Conservation (phyloP, 2,797 vertebrate species). For the Antrozous pallidus region DNA sequence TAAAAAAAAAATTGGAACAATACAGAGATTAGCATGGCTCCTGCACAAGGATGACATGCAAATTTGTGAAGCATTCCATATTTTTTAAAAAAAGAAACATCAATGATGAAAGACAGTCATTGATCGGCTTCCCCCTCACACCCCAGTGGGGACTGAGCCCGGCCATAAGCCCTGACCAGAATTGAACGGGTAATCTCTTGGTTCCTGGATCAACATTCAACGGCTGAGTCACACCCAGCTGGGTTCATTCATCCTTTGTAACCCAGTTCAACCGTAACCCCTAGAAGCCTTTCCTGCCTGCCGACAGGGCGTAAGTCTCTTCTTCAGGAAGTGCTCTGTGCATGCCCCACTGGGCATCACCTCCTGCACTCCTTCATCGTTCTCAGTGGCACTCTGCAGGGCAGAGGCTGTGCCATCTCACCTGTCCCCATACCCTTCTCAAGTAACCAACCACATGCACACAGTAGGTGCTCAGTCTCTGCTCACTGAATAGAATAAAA, state of each 20-base stretch:
- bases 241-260: neutral
- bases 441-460: neutral
- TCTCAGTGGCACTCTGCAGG: neutral
- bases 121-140: too few species aligned
- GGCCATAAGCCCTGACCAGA: too few species aligned
- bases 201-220: too few species aligned
- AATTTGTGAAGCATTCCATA: too few species aligned
- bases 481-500: neutral
- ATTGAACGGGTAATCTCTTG: too few species aligned
- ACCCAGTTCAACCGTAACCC: neutral
- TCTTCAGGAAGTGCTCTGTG: fast-evolving
- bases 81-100: too few species aligned
- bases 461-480: neutral
- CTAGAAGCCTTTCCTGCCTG: neutral
- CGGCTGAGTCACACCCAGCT: too few species aligned
- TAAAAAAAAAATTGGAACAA: too few species aligned
- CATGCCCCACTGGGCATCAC: fast-evolving
- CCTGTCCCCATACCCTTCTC: neutral
- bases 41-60: too few species aligned
- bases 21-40: too few species aligned
- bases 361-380: neutral
- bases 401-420: neutral
- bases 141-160: too few species aligned
- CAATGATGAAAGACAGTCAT: too few species aligned
- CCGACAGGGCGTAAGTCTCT: neutral